Evolutionary conservation across 2,113 vertebrate genomes (phyloP).

Genomic region (Actenoides hombroni): DNA sequence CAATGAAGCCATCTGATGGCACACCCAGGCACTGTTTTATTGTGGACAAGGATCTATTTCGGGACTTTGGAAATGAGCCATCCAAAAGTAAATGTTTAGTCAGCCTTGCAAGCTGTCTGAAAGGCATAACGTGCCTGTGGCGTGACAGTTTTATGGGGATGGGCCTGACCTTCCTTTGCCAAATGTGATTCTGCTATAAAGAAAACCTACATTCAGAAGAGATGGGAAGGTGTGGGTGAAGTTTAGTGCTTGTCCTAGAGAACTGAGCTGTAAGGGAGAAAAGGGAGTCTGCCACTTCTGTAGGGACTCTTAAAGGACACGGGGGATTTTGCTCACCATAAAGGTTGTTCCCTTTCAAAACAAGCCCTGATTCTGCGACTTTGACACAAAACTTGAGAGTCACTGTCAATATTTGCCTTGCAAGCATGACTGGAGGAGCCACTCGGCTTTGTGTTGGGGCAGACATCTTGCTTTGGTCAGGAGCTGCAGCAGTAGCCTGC

Average conservation of each 20-base stretch:
- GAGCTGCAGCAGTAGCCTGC: neutral
- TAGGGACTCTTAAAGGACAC: neutral
- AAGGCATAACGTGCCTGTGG: neutral
- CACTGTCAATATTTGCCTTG: neutral
- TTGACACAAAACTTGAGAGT: neutral
- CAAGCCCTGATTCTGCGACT: neutral
- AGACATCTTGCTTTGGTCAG: neutral
- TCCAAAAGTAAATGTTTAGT: constrained; percentile 57
- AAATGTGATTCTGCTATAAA: neutral
- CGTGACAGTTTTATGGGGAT: neutral
- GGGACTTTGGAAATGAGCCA: constrained; percentile 35
- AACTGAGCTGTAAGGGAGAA: neutral
- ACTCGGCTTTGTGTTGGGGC: neutral
- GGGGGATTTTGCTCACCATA: fast-evolving
- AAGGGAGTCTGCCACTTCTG: neutral
- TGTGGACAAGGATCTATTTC: neutral
- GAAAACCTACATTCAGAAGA: neutral
- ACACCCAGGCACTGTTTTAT: neutral
- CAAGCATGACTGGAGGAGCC: neutral
- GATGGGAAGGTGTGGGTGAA: neutral
- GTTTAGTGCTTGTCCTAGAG: neutral
- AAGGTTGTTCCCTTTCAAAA: neutral
- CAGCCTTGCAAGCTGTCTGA: constrained; percentile 8
- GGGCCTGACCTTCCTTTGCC: neutral
- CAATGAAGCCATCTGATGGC: neutral